Evolutionary conservation across 2,113 vertebrate species (phyloP).

Genomic region (Proterorhinus semilunaris): DNA sequence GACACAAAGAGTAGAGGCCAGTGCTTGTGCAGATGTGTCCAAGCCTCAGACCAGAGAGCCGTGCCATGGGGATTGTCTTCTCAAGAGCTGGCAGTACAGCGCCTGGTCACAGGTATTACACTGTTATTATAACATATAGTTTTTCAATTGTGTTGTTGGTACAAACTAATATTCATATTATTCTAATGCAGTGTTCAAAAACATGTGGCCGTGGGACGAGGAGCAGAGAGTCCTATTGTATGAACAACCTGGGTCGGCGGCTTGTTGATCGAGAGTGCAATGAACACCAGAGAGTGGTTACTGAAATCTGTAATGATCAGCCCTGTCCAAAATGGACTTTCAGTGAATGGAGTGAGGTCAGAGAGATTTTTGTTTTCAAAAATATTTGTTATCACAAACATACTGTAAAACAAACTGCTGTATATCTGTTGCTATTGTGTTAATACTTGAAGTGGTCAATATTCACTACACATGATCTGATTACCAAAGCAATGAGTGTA

Average conservation of each 20-base stretch:
- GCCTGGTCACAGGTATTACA: conserved; percentile 89
- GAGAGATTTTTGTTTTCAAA: not conserved
- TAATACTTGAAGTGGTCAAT: no score
- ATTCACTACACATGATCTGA: no score
- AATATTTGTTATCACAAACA: not conserved
- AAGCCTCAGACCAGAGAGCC: conserved; percentile 85
- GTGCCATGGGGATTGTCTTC: conserved; percentile 87
- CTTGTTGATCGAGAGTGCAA: conserved; percentile 85
- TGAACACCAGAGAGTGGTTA: conserved; percentile 72
- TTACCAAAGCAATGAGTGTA: no score
- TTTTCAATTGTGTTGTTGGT: not conserved
- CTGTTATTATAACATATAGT: not conserved
- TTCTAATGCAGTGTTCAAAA: conserved; percentile 83
- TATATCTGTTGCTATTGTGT: not conserved
- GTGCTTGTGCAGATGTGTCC: conserved; percentile 76
- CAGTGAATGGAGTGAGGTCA: conserved; percentile 94
- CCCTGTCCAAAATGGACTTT: conserved; percentile 86
- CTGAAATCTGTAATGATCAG: conserved; percentile 83
- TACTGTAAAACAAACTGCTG: not conserved
- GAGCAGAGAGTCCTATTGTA: conserved; percentile 86
- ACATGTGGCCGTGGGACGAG: conserved; percentile 85
- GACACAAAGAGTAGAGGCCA: conserved; percentile 78
- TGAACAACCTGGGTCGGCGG: conserved; percentile 85
- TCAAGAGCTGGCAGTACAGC: conserved; percentile 90
- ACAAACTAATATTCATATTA: not conserved